These are phyloP conservation scores for Dromius quadrimaculatus DNA, from an alignment of 2,888 invertebrate species.

Conservation along the genomic window DNA sequence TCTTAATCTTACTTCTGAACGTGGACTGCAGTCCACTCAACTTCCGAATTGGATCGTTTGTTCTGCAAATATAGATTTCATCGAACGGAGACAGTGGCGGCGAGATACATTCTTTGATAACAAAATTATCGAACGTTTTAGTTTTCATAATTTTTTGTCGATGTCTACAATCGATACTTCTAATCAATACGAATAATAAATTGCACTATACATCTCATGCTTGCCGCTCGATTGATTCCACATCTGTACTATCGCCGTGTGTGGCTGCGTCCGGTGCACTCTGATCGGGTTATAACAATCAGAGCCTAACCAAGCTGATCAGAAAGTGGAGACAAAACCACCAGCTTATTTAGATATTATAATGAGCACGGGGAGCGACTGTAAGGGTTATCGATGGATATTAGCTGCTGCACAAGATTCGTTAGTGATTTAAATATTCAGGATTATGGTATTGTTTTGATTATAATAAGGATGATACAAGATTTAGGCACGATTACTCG, in stretches of 20 bases:
- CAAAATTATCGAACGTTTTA: too few relatives aligned
- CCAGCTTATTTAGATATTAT: constrained; percentile 46
- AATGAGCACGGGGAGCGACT: constrained; percentile 48
- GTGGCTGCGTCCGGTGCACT: constrained; percentile 59
- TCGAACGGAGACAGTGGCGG: constrained; percentile 19
- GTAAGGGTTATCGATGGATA: constrained; percentile 9
- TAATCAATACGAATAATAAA: too few relatives aligned
- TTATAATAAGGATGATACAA: too few relatives aligned
- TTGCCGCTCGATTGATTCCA: constrained; percentile 59
- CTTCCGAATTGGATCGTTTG: constrained; percentile 61
- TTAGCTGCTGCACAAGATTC: constrained; percentile 17
- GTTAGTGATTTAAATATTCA: not conserved
- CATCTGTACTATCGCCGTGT: constrained; percentile 62
- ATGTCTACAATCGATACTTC: too few relatives aligned
- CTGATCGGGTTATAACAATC: constrained; percentile 64
- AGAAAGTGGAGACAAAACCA: constrained; percentile 50
- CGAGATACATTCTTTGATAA: too few relatives aligned
- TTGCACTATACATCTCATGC: too few relatives aligned
- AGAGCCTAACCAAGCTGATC: constrained; percentile 59
- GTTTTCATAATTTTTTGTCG: too few relatives aligned
- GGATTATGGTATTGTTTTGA: constrained; percentile 21
- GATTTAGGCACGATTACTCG: too few relatives aligned
- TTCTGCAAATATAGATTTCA: constrained; percentile 56
- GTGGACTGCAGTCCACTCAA: constrained; percentile 52
- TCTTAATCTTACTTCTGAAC: constrained; percentile 58